Evolutionary conservation across 2,113 vertebrate species (phyloP).

Genomic region (Heterotilapia buettikoferi): DNA sequence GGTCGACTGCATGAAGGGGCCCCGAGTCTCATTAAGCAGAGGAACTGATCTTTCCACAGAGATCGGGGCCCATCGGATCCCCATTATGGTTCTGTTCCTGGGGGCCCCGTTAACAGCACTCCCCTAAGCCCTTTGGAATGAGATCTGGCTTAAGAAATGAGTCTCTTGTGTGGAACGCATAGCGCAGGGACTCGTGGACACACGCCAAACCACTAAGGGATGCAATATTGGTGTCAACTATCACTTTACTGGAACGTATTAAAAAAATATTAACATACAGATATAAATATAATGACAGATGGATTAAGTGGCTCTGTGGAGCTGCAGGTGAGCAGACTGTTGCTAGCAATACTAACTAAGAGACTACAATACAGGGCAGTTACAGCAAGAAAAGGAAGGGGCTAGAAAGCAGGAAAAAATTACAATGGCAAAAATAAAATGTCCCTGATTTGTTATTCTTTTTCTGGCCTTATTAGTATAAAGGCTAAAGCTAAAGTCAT

Average conservation of each 20-base stretch:
- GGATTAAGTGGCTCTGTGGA: neutral
- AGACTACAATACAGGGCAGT: neutral
- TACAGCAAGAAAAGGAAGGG: neutral
- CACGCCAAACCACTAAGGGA: conserved; percentile 54
- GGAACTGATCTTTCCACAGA: conserved; percentile 61
- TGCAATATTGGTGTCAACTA: conserved; percentile 54
- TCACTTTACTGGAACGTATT: neutral
- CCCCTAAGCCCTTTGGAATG: conserved; percentile 30
- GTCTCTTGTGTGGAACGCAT: conserved; percentile 34
- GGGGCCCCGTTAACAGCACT: conserved; percentile 47
- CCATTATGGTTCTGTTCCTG: conserved; percentile 51
- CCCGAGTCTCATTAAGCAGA: conserved; percentile 43
- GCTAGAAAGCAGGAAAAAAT: neutral
- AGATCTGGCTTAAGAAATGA: conserved; percentile 28
- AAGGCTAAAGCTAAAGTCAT: neutral
- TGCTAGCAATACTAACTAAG: neutral
- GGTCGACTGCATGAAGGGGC: conserved; percentile 4
- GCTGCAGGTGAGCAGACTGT: neutral
- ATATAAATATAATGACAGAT: neutral
- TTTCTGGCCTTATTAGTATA: neutral
- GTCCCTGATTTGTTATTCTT: neutral
- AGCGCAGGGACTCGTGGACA: conserved; percentile 46
- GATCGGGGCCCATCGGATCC: conserved; percentile 53
- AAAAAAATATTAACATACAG: neutral
- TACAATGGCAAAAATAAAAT: neutral